phyloP scores from a whole-genome alignment of 2,888 invertebrate species.

The Drosophila meridiana region DNA sequence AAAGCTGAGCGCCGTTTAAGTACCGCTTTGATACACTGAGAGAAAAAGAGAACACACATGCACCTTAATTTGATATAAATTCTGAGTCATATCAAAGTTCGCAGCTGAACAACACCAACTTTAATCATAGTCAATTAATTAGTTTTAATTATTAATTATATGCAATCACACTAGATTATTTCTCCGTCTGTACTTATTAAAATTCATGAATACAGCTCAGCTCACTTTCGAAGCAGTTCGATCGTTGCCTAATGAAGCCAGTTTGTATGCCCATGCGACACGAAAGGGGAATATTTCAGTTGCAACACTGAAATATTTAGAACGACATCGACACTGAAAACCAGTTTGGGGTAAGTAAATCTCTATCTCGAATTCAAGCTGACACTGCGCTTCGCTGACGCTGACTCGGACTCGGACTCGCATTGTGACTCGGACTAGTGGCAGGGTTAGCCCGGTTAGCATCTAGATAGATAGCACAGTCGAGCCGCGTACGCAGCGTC shows the following conservation, averaged over 20 bases:
- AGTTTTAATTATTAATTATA: background rate
- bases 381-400: constrained; percentile 44
- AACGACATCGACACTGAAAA: constrained; percentile 27
- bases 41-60: background rate
- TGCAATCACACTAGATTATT: background rate
- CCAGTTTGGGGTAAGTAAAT: constrained; percentile 44
- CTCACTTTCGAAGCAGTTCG: background rate
- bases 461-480: constrained; percentile 43
- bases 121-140: background rate
- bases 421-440: background rate
- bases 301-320: constrained; percentile 6
- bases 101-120: background rate
- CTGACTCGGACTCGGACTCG: constrained; percentile 17
- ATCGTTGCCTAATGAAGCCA: background rate
- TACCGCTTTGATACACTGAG: constrained; percentile 6
- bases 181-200: background rate
- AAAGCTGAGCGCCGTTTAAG: constrained; percentile 17
- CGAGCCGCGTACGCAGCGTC: constrained; percentile 33
- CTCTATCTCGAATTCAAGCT: constrained; percentile 28
- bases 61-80: background rate
- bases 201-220: background rate
- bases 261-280: background rate
- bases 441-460: constrained; percentile 4
- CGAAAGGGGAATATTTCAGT: constrained; percentile 2
- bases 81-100: background rate